phyloP scores from a whole-genome alignment of 2,888 invertebrate genomes.

The Ichneumon xanthorius region DNA sequence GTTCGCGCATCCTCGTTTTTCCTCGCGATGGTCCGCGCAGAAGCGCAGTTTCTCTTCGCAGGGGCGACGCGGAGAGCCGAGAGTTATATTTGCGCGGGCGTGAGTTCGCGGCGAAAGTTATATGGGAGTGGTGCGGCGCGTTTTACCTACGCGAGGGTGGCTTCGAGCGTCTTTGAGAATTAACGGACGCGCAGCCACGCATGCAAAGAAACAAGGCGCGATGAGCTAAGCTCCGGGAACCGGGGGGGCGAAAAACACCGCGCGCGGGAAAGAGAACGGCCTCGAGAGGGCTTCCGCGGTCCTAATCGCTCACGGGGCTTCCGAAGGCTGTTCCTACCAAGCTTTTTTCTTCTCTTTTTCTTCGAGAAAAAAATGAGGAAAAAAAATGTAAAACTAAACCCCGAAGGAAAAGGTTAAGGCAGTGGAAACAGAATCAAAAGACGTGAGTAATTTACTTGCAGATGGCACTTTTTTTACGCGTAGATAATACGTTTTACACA shows the following conservation, averaged over 20 bases:
- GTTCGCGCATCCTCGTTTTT: constrained; percentile 28
- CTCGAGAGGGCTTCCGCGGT: constrained; percentile 39
- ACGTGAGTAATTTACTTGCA: no score
- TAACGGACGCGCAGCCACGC: constrained; percentile 28
- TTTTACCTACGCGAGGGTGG: constrained; percentile 33
- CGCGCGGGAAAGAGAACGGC: not conserved
- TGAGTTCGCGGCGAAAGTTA: constrained; percentile 7
- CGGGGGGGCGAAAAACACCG: not conserved
- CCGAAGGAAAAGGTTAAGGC: no score
- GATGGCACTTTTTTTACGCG: no score
- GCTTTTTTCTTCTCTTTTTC: no score
- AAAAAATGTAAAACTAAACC: no score
- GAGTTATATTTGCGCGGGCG: constrained; percentile 59
- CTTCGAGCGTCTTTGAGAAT: constrained; percentile 51
- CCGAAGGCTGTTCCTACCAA: not conserved
- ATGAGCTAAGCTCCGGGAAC: constrained; percentile 17
- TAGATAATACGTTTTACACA: no score
- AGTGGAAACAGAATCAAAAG: no score
- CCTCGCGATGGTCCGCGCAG: not conserved
- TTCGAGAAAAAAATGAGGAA: no score
- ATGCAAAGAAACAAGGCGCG: constrained; percentile 41
- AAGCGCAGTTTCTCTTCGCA: not conserved
- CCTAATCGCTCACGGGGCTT: constrained; percentile 52
- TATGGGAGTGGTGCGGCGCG: not conserved
- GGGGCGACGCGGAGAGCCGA: constrained; percentile 38